These are phyloP conservation scores for Microplitis deprimator DNA, from an alignment of 2,888 invertebrate species.

Conservation along the genomic window DNA sequence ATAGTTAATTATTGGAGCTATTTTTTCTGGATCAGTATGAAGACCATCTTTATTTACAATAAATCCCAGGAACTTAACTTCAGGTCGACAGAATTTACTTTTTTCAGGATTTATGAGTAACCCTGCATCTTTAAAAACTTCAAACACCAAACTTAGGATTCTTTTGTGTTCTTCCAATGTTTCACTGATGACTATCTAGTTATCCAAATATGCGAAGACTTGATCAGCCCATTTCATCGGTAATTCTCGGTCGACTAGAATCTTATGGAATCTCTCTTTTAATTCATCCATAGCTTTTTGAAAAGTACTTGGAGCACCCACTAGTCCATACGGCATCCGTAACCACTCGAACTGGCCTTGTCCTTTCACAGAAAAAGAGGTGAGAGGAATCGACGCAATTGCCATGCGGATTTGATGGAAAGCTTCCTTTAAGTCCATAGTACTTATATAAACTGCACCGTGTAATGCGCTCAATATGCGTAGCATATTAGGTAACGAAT, in stretches of 20 bases:
- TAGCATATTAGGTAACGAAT: not conserved
- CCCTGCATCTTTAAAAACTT: conserved; percentile 39
- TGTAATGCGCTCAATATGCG: not conserved
- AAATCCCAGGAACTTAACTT: conserved; percentile 44
- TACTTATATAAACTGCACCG: not conserved
- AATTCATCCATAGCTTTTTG: conserved; percentile 42
- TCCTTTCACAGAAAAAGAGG: conserved; percentile 44
- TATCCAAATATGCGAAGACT: conserved; percentile 43
- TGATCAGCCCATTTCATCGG: conserved; percentile 38
- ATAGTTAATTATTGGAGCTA: conserved; percentile 43
- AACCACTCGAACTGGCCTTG: conserved; percentile 40
- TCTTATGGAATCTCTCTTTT: conserved; percentile 24
- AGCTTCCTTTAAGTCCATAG: not conserved
- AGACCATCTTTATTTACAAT: conserved; percentile 45
- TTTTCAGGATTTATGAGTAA: conserved; percentile 43
- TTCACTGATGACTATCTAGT: conserved; percentile 44
- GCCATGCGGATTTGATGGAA: not conserved
- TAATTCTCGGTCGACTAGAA: conserved; percentile 31
- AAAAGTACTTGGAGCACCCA: conserved; percentile 44
- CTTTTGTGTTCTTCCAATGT: conserved; percentile 35
- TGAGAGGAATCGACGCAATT: conserved; percentile 29
- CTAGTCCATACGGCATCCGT: conserved; percentile 46
- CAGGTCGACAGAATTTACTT: conserved; percentile 43
- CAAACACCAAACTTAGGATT: conserved; percentile 34
- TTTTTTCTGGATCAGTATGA: conserved; percentile 44